Conservation (phyloP, 2,113 vertebrate genomes). For the Pycnonotus jocosus region DNA sequence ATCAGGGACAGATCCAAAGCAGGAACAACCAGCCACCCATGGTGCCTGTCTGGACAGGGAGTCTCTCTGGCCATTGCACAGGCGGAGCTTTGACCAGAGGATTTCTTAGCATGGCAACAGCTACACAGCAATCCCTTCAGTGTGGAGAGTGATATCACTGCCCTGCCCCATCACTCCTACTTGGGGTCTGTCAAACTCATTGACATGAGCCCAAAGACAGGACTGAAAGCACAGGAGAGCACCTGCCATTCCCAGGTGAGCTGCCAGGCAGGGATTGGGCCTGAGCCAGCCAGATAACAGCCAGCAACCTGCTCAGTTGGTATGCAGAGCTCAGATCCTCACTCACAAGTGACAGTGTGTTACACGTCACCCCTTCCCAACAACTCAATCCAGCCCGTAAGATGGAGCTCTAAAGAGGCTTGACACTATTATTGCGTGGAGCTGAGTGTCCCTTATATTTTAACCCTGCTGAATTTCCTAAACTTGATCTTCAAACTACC, state of each 20-base stretch:
- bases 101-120: background rate
- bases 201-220: background rate
- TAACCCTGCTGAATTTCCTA: background rate
- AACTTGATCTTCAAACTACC: background rate
- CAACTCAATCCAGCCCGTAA: background rate
- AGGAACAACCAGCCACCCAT: background rate
- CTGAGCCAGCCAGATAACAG: background rate
- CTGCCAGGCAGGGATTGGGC: background rate
- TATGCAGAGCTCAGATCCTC: background rate
- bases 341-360: background rate
- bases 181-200: background rate
- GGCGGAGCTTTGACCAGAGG: rapidly evolving
- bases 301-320: background rate
- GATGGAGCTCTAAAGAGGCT: background rate
- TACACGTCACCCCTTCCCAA: background rate
- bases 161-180: rapidly evolving
- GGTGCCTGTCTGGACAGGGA: background rate
- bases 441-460: background rate
- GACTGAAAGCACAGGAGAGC: background rate
- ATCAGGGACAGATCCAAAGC: background rate
- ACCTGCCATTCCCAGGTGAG: background rate
- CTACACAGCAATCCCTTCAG: background rate
- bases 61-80: background rate
- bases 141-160: background rate
- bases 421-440: background rate